Base-by-base conservation (phyloP, 30 jellyfish, hydroid and myxozoan species). In the Aurelia sp. region DNA sequence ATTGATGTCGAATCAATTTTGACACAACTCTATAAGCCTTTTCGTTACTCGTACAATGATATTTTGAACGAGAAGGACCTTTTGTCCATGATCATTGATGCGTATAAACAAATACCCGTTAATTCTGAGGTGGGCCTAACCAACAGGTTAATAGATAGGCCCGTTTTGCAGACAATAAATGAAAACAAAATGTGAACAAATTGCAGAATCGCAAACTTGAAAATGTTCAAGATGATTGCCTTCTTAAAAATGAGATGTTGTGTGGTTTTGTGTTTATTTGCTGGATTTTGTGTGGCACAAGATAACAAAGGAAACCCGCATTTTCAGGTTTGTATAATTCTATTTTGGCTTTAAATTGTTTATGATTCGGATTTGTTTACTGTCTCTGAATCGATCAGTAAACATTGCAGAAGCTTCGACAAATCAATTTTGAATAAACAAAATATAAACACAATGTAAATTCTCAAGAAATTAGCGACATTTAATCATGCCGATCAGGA, bases 71-170 rank as follows among this genome's bases (percentile, higher is more conserved):
- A 44, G 55, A 73, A 33, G 60, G 30, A 18, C 38, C 22, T 31
- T 15, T 73, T 73, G 72, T 73, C 85, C 67, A 3, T 13, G 76
- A 12, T 22, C 87, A 55, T 59, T 76, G 74, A 76, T 19, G 87
- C 87, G 24, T 76, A 41, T 76, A 38, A 17, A 55, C 87, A 76
- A 30, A 17, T 52, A 76, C 87, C 76, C 35, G 87, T 22, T 13
- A 0, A 22, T 10, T 33, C 74, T 76, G 76, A 76, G 87, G 87
- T 59, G 58, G 87, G 87, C 87, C 62, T 41, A 52, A 13, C 62
- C 67, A 44, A 44, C 55, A 44, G 55, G 55, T 44, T 44, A 6
- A 66, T 15, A 35, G 53, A 22, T 66, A 17, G 78, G 53, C 24
- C 24, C 22, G 16, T 27, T 66, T 27, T 35, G 33, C 27, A 18